Percentiles rank a stretch among this genome's conserved stretches.
phyloP scores from a whole-genome alignment of 37 sponge, comb jelly and placozoan genomes.

The Theonella swinhoei region DNA sequence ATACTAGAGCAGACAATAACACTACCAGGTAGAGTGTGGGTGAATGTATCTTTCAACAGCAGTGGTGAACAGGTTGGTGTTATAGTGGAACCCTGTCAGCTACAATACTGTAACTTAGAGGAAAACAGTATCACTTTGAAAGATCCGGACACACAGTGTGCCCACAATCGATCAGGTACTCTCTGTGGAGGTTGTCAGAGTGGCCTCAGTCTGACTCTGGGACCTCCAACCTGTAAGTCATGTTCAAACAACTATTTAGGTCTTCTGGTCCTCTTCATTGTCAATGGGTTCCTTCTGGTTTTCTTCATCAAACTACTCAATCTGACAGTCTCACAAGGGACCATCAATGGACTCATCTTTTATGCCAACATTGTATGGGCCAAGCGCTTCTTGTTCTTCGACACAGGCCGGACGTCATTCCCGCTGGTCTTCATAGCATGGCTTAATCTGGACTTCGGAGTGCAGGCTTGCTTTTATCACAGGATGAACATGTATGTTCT shows the following conservation, averaged over 20 bases:
- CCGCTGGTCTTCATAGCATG: slow-evolving; percentile 26
- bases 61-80: too few relatives aligned
- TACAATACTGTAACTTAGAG: too few relatives aligned
- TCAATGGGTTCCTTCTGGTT: background rate
- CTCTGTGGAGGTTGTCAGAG: background rate
- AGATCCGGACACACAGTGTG: too few relatives aligned
- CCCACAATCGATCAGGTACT: background rate
- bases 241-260: background rate
- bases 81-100: too few relatives aligned
- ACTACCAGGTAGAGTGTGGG: too few relatives aligned
- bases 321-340: slow-evolving; percentile 45
- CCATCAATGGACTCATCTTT: slow-evolving; percentile 54
- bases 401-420: background rate
- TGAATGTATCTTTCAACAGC: too few relatives aligned
- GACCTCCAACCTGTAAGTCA: background rate
- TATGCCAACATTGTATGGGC: slow-evolving; percentile 33
- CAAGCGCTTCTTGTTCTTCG: slow-evolving; percentile 1
- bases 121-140: too few relatives aligned
- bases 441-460: slow-evolving; percentile 33
- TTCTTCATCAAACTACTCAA: slow-evolving; percentile 1
- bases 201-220: background rate
- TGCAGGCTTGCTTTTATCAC: slow-evolving; percentile 30
- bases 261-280: background rate
- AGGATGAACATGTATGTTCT: slow-evolving; percentile 41
- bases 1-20: too few relatives aligned